Percentiles rank a stretch among this genome's conserved stretches.
phyloP scores from a whole-genome alignment of 2,888 invertebrate genomes.

The Eulithis testata region DNA sequence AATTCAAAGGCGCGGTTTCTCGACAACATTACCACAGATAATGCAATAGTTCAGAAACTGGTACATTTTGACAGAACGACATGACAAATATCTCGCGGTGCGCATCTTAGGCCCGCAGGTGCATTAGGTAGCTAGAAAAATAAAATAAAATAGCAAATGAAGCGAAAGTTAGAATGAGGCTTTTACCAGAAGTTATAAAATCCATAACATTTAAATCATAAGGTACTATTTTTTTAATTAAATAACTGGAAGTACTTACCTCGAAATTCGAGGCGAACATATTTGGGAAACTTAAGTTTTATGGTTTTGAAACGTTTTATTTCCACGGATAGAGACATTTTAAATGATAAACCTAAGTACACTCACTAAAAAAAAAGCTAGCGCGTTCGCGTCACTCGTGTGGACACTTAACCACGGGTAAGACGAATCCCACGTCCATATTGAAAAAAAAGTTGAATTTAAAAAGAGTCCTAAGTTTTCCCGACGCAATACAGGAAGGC shows the following conservation, averaged over 20 bases:
- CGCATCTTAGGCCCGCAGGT: no score
- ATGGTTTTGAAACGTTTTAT: conserved; percentile 88
- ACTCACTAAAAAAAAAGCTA: conserved; percentile 6
- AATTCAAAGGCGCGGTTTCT: no score
- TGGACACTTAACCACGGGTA: conserved; percentile 4
- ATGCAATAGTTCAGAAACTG: no score
- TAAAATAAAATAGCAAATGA: no score
- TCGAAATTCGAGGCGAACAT: conserved; percentile 89
- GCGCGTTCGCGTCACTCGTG: conserved; percentile 7
- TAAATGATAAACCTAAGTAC: conserved; percentile 31
- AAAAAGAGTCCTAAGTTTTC: conserved; percentile 37
- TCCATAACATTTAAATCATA: no score
- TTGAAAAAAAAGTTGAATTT: conserved; percentile 6
- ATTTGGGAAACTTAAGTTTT: conserved; percentile 88
- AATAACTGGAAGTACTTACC: conserved; percentile 81
- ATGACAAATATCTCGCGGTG: no score
- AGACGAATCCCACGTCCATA: conserved; percentile 16
- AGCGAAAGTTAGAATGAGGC: no score
- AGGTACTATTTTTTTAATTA: no score
- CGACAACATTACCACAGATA: no score
- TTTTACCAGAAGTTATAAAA: no score
- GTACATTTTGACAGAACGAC: no score
- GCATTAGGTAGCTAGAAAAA: no score
- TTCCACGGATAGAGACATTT: conserved; percentile 88
- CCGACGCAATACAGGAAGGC: conserved; percentile 36